Conservation (phyloP, 1,140 invertebrate genomes). For the Ridgeia piscesae region DNA sequence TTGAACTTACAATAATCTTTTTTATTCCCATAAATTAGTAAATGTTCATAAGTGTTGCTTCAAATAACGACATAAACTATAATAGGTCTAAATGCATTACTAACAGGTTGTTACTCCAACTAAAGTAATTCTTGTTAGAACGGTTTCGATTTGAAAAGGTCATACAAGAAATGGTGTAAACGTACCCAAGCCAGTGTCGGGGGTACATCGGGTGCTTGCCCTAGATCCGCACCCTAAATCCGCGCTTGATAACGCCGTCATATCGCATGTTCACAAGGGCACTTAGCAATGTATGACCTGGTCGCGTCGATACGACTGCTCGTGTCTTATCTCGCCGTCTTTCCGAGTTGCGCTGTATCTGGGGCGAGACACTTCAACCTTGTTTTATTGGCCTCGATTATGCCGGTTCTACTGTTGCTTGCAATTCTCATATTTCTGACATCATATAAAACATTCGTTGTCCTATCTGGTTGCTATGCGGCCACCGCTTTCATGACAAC, state of each 20-base stretch:
- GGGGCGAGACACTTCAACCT: not conserved
- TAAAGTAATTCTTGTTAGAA: no score
- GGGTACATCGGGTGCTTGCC: not conserved
- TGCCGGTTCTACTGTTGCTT: not conserved
- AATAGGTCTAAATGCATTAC: no score
- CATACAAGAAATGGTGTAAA: not conserved
- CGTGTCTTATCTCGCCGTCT: not conserved
- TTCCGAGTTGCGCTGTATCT: not conserved
- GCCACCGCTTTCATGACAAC: not conserved
- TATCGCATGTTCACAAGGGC: not conserved
- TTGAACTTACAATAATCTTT: no score
- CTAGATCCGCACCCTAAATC: not conserved
- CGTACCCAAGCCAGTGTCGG: not conserved
- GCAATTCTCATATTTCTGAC: not conserved
- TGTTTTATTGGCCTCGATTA: not conserved
- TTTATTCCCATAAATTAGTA: no score
- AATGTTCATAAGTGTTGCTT: no score
- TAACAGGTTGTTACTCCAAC: no score
- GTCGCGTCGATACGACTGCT: not conserved
- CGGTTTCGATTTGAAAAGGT: not conserved
- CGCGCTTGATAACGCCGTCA: not conserved
- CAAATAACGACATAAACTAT: no score
- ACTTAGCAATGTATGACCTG: not conserved
- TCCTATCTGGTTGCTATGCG: not conserved
- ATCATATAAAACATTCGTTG: not conserved